Percentiles rank a stretch among this genome's conserved stretches.
Evolutionary conservation across 2,888 invertebrate genomes (phyloP).

Genomic region (Stegophylla sp.): DNA sequence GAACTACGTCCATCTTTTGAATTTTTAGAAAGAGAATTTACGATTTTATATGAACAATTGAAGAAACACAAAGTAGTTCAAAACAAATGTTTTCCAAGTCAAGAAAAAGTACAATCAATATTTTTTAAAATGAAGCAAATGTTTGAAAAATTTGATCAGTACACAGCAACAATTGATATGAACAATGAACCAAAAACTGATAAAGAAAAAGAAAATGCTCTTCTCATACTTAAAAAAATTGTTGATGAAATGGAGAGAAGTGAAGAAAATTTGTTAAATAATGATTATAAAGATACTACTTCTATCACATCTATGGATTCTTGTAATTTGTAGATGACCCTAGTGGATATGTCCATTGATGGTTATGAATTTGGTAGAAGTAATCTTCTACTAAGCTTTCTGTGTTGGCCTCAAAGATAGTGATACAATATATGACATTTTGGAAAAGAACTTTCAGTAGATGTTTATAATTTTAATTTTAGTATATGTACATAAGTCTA

Average conservation of each 20-base stretch:
- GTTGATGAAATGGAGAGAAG: constrained; percentile 5
- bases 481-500: no score
- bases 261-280: constrained; percentile 10
- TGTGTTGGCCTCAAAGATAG: no score
- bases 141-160: constrained; percentile 3
- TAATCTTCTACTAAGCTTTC: no score
- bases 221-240: neutral
- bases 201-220: constrained; percentile 50
- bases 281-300: neutral
- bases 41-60: constrained; percentile 4
- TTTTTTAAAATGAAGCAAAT: constrained; percentile 20
- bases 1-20: neutral
- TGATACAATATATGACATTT: no score
- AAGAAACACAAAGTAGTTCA: neutral
- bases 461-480: no score
- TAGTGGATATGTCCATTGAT: neutral
- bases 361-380: neutral
- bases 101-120: constrained; percentile 20
- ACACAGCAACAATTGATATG: constrained; percentile 8
- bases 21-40: constrained; percentile 29
- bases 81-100: no score
- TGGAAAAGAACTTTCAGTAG: no score
- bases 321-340: no score
- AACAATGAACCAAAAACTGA: neutral
- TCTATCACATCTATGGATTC: no score